Conservation (phyloP, 1,140 invertebrate genomes). For the Drosophila busckii region DNA sequence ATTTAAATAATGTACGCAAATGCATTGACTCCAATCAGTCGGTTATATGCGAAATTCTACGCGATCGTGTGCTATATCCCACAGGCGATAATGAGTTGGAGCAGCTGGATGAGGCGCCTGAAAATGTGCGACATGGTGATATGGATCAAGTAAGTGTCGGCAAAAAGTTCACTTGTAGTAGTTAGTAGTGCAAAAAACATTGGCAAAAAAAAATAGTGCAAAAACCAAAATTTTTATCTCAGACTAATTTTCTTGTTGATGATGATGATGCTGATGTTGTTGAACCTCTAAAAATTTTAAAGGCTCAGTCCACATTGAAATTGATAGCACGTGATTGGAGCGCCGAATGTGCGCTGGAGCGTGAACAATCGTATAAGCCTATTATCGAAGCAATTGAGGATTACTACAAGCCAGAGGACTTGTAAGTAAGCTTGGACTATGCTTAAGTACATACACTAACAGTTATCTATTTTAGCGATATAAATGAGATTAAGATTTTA, state of each 20-base stretch:
- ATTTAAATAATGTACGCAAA: conserved; percentile 86
- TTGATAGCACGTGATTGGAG: conserved; percentile 98
- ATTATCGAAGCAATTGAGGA: conserved; percentile 91
- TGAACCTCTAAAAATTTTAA: conserved; percentile 79
- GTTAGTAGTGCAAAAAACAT: conserved; percentile 1
- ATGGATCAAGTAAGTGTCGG: conserved; percentile 69
- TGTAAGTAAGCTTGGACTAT: conserved; percentile 43
- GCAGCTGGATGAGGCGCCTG: conserved; percentile 41
- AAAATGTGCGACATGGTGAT: conserved; percentile 72
- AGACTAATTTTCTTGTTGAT: conserved; percentile 55
- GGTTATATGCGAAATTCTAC: conserved; percentile 90
- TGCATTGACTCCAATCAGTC: conserved; percentile 92
- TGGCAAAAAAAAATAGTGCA: conserved; percentile 9
- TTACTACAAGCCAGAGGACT: conserved; percentile 84
- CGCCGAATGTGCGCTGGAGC: conserved; percentile 87
- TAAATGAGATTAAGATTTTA: conserved; percentile 86
- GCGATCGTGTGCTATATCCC: conserved; percentile 55
- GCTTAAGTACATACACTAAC: not conserved
- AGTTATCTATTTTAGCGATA: conserved; percentile 65
- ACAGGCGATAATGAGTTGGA: conserved; percentile 16
- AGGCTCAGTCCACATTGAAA: conserved; percentile 95
- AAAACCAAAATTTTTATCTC: conserved; percentile 19
- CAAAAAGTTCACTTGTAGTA: not conserved
- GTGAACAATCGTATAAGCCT: conserved; percentile 92
- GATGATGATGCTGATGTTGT: conserved; percentile 57